phyloP scores from a whole-genome alignment of 2,797 vertebrate genomes.

The Trichosurus vulpecula region DNA sequence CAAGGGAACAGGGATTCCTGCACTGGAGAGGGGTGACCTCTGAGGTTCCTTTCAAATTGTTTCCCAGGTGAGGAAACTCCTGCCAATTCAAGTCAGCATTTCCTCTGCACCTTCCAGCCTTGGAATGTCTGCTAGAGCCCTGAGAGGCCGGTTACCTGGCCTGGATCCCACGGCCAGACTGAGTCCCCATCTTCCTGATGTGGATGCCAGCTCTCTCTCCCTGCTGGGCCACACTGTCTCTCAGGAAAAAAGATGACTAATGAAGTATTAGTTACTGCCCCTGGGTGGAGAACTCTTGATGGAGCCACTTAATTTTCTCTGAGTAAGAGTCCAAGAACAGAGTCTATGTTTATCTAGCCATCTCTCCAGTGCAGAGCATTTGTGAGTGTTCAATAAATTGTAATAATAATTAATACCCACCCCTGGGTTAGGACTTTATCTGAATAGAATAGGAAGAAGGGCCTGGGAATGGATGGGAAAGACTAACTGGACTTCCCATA shows the following conservation, averaged over 20 bases:
- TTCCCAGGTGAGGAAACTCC: background rate
- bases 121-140: background rate
- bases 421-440: conserved; percentile 52
- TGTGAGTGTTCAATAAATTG: conserved; percentile 72
- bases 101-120: too few relatives aligned
- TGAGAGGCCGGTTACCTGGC: too few relatives aligned
- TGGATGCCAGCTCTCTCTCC: background rate
- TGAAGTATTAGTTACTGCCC: conserved; percentile 43
- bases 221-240: too few relatives aligned
- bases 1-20: background rate
- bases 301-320: conserved; percentile 69
- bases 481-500: conserved; percentile 51
- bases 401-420: conserved; percentile 73
- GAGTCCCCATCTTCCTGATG: too few relatives aligned
- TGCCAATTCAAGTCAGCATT: background rate
- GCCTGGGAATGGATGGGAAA: conserved; percentile 43
- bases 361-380: conserved; percentile 56
- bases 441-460: conserved; percentile 21
- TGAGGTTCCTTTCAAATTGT: background rate
- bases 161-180: background rate
- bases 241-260: conserved; percentile 19
- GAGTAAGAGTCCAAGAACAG: conserved; percentile 51
- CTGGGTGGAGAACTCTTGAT: conserved; percentile 50
- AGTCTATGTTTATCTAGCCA: conserved; percentile 44
- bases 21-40: background rate